A percentile compares a stretch with the other conserved stretches of the same genome.
These are phyloP conservation scores for Polyommatus iphigenia DNA, from an alignment of 2,888 invertebrate genomes.

Conservation along the genomic window DNA sequence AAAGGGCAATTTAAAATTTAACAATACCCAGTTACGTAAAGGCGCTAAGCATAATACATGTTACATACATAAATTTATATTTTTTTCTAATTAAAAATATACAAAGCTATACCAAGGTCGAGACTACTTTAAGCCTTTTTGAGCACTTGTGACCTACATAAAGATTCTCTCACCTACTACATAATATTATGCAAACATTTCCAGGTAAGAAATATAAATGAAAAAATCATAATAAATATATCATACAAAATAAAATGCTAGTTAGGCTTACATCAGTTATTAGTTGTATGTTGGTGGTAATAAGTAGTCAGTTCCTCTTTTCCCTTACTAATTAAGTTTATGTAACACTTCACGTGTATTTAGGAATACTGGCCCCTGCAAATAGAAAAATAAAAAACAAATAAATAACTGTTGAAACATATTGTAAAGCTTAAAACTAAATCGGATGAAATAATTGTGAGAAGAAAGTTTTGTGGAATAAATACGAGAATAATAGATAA, in stretches of 20 bases:
- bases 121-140: background rate
- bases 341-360: slow-evolving; percentile 77
- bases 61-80: background rate
- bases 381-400: slow-evolving; percentile 59
- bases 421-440: slow-evolving; percentile 39
- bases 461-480: slow-evolving; percentile 28
- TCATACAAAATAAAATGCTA: slow-evolving; percentile 52
- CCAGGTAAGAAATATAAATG: slow-evolving; percentile 6
- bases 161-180: background rate
- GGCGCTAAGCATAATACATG: background rate
- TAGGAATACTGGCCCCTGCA: slow-evolving; percentile 78
- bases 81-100: background rate
- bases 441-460: slow-evolving; percentile 11
- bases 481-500: slow-evolving; percentile 60
- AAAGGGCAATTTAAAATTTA: background rate
- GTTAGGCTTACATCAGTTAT: slow-evolving; percentile 67
- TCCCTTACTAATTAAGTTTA: slow-evolving; percentile 73
- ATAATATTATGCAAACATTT: background rate
- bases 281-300: slow-evolving; percentile 63
- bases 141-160: slow-evolving; percentile 9
- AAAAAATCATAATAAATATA: slow-evolving; percentile 41
- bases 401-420: slow-evolving; percentile 36
- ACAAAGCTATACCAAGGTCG: background rate
- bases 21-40: background rate
- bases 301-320: slow-evolving; percentile 68